Base-by-base conservation (phyloP, 2,888 invertebrate genomes). In the Drosophila quasianomalipes region DNA sequence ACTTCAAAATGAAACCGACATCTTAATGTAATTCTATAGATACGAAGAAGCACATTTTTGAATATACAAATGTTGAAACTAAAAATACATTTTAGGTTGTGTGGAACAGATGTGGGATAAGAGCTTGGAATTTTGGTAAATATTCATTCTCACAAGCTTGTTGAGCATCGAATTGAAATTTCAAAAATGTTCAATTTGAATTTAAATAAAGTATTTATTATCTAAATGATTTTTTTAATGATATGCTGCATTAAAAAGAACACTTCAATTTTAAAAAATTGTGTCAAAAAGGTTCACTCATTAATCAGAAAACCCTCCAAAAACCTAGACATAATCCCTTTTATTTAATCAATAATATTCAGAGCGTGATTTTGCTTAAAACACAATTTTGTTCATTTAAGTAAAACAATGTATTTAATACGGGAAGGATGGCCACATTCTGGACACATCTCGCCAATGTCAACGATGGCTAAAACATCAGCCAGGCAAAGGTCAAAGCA, bases 401-500 rank as follows among this genome's bases (percentile, higher is more conserved):
- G 9, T 14, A 22, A 26, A 33, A 39, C 19, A 53, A 69, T 69
- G 19, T 69, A 19, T 35, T 28, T 5, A 10, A 41, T 31, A 28
- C 0, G 6, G 37, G 3, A 31, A 16, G 22, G 12, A 39, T 60
- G 54, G n/a, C 44, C 53, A 60, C 16, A 35, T 39, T 57, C 35
- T n/a, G 35, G 31, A 10, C 35, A 26, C 73, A 68, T 54, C 70
- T 76, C 76, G 66, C 35, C 63, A 58, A 52, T 73, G 66, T 72
- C 58, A 69, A 26, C 49, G 44, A 47, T 44, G 53, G 58, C 49
- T 49, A 53, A 53, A 67, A 55, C 60, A 74, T 79, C 61, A 54
- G 58, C 53, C 49, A n/a, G 47, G 41, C 72, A 90, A 87, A 83
- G 87, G 87, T 87, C 83, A 82, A 78, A 75, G 76, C 66, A 68